Conservation (phyloP, 2,888 invertebrate species). For the Meiosimyza decipiens region DNA sequence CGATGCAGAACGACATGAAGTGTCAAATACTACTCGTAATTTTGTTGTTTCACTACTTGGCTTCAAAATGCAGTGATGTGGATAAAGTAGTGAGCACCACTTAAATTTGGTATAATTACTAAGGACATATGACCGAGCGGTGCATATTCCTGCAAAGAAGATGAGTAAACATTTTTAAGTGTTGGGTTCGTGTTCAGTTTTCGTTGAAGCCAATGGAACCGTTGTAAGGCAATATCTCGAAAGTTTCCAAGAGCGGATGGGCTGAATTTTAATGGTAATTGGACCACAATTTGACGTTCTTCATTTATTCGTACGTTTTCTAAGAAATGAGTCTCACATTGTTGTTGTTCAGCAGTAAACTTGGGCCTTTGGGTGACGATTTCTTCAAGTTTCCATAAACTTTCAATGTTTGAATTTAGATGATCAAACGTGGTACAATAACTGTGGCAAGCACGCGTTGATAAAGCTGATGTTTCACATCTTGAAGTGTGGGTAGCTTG, state of each 20-base stretch:
- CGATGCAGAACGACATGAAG: neutral
- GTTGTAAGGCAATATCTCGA: neutral
- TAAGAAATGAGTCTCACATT: neutral
- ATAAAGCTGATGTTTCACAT: neutral
- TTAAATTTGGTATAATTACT: neutral
- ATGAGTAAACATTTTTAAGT: neutral
- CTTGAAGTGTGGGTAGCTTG: slow-evolving; percentile 1
- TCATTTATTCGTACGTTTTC: neutral
- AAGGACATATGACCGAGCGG: neutral
- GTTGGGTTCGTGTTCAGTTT: neutral
- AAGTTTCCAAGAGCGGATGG: neutral
- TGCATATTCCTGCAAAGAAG: neutral
- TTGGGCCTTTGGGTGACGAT: neutral
- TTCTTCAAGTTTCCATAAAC: slow-evolving; percentile 3
- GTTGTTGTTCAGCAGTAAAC: slow-evolving; percentile 1
- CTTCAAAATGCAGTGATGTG: slow-evolving; percentile 4
- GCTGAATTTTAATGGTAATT: neutral
- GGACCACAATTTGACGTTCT: neutral
- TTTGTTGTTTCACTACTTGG: neutral
- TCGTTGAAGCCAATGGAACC: slow-evolving; percentile 1
- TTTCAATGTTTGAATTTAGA: neutral
- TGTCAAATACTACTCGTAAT: neutral
- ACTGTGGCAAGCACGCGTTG: neutral
- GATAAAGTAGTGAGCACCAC: neutral
- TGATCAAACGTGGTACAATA: neutral